These are phyloP conservation scores for Hyppa rectilinea DNA, from an alignment of 2,888 invertebrate genomes.

Conservation along the genomic window DNA sequence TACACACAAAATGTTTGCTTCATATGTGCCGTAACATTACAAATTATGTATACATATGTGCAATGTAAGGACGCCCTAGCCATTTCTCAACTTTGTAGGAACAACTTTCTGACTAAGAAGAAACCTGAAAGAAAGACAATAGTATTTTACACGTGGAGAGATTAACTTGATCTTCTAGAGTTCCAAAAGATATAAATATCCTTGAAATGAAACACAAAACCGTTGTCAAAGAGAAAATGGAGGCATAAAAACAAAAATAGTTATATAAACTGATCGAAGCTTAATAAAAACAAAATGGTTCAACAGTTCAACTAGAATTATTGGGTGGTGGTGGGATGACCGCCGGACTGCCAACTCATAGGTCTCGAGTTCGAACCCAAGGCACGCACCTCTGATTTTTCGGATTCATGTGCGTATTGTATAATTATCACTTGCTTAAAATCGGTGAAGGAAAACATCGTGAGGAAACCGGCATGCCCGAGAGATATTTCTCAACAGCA, in stretches of 20 bases:
- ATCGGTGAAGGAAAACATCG: too few species aligned
- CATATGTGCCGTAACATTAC: not conserved
- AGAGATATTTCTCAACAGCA: too few species aligned
- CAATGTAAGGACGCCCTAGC: not conserved
- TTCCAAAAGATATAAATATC: not conserved
- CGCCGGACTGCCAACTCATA: too few species aligned
- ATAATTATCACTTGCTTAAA: too few species aligned
- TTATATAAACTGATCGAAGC: not conserved
- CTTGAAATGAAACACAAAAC: constrained; percentile 5
- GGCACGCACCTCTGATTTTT: too few species aligned
- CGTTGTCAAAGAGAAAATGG: not conserved
- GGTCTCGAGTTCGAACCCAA: too few species aligned
- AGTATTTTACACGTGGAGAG: not conserved
- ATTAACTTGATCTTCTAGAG: not conserved
- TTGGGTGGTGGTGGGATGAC: too few species aligned
- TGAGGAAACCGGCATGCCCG: too few species aligned
- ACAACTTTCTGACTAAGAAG: not conserved
- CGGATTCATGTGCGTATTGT: too few species aligned
- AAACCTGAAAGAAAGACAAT: not conserved
- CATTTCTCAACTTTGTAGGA: not conserved
- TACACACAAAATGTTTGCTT: too few species aligned
- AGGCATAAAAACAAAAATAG: not conserved
- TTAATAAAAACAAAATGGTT: constrained; percentile 15
- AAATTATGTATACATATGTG: too few species aligned
- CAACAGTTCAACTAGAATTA: not conserved